These are phyloP conservation scores for Darevskia mixta DNA, from an alignment of 2,797 vertebrate species.

Conservation along the genomic window DNA sequence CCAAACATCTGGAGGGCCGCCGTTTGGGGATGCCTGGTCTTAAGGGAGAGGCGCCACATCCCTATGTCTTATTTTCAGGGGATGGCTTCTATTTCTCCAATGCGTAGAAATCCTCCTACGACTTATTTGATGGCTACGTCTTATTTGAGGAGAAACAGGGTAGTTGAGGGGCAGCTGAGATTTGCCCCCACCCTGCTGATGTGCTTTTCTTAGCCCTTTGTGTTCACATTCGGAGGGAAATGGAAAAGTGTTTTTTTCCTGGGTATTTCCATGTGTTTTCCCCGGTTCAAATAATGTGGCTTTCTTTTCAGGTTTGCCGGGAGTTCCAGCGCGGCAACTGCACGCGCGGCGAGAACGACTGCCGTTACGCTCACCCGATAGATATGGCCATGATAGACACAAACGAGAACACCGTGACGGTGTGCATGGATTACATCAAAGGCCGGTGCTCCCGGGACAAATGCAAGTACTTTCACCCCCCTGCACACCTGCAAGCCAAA, in stretches of 20 bases:
- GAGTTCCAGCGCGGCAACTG: conserved; percentile 98
- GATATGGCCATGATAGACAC: conserved; percentile 96
- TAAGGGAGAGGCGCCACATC: no score
- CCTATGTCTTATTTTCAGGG: no score
- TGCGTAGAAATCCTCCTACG: no score
- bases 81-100: no score
- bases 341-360: conserved; percentile 96
- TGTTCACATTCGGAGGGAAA: conserved; percentile 30
- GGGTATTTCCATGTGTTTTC: no score
- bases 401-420: conserved; percentile 96
- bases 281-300: conserved; percentile 53
- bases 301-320: conserved; percentile 90
- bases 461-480: conserved; percentile 99
- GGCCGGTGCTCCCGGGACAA: conserved; percentile 97
- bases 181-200: background rate
- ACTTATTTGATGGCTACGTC: no score
- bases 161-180: no score
- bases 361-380: conserved; percentile 95
- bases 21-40: no score
- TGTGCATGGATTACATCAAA: conserved; percentile 99
- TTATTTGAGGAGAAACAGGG: no score
- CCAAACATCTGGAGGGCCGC: no score
- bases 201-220: background rate
- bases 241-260: background rate
- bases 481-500: conserved; percentile 97